Conservation (phyloP, 2,888 invertebrate genomes). For the Drosophila kanekoi region DNA sequence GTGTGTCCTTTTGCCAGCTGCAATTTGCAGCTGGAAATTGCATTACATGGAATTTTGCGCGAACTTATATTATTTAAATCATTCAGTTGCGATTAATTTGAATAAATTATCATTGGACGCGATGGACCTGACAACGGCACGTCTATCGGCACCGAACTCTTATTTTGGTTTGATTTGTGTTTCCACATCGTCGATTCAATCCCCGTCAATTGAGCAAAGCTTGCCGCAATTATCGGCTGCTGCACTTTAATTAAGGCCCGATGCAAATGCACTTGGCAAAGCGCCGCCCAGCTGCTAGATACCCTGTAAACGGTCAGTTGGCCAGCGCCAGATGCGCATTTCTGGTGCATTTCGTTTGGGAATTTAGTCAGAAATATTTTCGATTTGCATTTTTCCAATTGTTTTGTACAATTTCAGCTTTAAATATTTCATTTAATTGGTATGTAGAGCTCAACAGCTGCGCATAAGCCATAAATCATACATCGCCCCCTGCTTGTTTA, state of each 20-base stretch:
- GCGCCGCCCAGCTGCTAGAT: slow-evolving; percentile 5
- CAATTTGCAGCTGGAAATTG: slow-evolving; percentile 12
- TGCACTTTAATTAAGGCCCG: slow-evolving; percentile 67
- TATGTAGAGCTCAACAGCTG: too few relatives aligned
- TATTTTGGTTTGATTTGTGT: slow-evolving; percentile 16
- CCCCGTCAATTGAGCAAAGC: slow-evolving; percentile 72
- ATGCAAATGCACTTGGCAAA: slow-evolving; percentile 2
- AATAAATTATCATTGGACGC: slow-evolving; percentile 12
- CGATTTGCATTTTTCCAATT: neutral
- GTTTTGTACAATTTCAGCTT: neutral
- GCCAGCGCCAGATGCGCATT: neutral
- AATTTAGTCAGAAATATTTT: neutral
- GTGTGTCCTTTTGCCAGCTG: neutral
- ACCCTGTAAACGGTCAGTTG: neutral
- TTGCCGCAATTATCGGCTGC: slow-evolving; percentile 66
- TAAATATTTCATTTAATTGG: too few relatives aligned
- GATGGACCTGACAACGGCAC: slow-evolving; percentile 8
- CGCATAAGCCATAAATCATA: neutral
- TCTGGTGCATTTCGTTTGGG: neutral
- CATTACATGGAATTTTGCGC: slow-evolving; percentile 1
- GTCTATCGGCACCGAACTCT: slow-evolving; percentile 28
- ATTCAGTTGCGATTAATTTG: neutral
- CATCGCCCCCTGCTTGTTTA: neutral
- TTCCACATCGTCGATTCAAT: slow-evolving; percentile 23
- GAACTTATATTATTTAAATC: slow-evolving; percentile 9